Base-by-base conservation (phyloP, 2,797 vertebrate species). In the Amblyopsis hoosieri region DNA sequence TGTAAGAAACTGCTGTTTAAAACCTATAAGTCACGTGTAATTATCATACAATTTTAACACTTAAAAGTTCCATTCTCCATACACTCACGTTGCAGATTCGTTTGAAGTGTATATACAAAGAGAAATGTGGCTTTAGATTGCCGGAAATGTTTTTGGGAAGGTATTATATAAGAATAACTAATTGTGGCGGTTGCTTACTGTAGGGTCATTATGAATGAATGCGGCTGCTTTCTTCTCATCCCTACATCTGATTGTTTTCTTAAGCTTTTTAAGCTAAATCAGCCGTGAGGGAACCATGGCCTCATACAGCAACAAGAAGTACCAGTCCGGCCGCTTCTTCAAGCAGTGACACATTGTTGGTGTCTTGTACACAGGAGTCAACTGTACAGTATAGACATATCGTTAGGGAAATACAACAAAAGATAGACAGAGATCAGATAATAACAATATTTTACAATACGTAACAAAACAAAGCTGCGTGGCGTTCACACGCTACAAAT, bases 1-100 rank as follows among this genome's bases (percentile, higher is more conserved):
- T 42, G 37, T 42, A 42, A 9, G 37, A 42, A 42, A 42, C 37
- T 7, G 9, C 37, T 9, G 7, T 42, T 42, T 42, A 42, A 42
- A 42, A 10, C 7, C 37, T 9, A 42, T 7, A 42, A 42, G 37
- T 42, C 29, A 70, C 79, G 66, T 14, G 57, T 72, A 62, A 86
- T 81, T 70, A 75, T 64, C 49, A 65, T 87, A 84, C 73, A 54
- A 76, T 19, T 61, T 42, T 14, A 46, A 57, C 57, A 70, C 58
- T 66, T 63, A 53, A 72, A 75, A 58, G 14, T 14, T 61, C 59
- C 11, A 47, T 62, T 48, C 46, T 58, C 71, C 10, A 29, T 19
- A 15, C 64, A 46, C 45, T 54, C 23, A 58, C 71, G 42, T 60
- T 57, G 12, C 33, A 12, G 50, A 9, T 42, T 48, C 37, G 8